phyloP scores from a whole-genome alignment of 1,140 invertebrate species.

The Aphidius ervi region DNA sequence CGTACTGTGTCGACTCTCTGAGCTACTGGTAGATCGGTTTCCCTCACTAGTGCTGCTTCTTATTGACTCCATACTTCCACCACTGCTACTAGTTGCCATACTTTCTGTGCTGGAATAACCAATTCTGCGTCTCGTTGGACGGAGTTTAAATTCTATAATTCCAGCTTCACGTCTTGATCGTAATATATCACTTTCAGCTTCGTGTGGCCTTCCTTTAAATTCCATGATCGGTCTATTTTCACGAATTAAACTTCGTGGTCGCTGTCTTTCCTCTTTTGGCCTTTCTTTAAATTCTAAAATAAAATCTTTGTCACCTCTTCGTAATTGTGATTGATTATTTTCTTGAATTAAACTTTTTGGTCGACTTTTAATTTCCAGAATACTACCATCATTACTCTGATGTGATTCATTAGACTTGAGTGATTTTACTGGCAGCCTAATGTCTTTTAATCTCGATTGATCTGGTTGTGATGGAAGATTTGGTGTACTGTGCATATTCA shows the following conservation, averaged over 20 bases:
- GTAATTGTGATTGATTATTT: conserved; percentile 33
- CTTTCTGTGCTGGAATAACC: conserved; percentile 82
- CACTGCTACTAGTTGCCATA: conserved; percentile 78
- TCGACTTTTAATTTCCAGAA: conserved; percentile 60
- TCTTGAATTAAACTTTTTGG: conserved; percentile 46
- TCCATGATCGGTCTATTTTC: conserved; percentile 63
- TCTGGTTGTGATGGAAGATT: conserved; percentile 67
- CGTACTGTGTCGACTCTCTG: conserved; percentile 72
- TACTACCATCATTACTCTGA: conserved; percentile 63
- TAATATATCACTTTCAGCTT: conserved; percentile 36
- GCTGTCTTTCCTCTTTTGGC: conserved; percentile 58
- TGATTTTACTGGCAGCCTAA: conserved; percentile 63
- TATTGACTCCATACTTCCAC: conserved; percentile 78
- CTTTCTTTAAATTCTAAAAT: conserved; percentile 67
- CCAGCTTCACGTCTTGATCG: conserved; percentile 37
- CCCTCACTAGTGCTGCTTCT: conserved; percentile 78
- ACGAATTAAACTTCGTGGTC: conserved; percentile 45
- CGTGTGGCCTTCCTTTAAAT: conserved; percentile 61
- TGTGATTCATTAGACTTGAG: conserved; percentile 58
- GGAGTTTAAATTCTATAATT: conserved; percentile 45
- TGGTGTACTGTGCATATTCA: conserved; percentile 73
- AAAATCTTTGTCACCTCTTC: conserved; percentile 57
- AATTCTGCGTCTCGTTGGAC: conserved; percentile 52
- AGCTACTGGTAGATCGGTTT: conserved; percentile 74
- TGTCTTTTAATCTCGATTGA: conserved; percentile 65